Evolutionary conservation across 2,113 vertebrate species (phyloP).

Genomic region (Cottus gobio): DNA sequence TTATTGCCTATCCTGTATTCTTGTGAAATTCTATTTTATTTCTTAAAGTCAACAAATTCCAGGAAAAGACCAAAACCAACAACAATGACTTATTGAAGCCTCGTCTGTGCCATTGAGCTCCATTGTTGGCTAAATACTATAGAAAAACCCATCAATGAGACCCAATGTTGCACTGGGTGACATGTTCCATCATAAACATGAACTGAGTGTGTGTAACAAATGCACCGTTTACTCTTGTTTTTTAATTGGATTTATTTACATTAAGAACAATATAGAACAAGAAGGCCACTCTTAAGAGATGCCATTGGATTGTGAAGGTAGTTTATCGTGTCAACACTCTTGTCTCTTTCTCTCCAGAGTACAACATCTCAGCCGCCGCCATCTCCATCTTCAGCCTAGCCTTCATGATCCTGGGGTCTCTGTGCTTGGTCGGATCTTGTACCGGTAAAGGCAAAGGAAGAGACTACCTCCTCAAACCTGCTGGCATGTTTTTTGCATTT

Average conservation of each 20-base stretch:
- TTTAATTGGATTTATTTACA: no score
- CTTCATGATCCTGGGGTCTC: constrained; percentile 89
- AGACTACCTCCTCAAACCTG: constrained; percentile 94
- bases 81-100: not conserved
- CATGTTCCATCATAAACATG: not conserved
- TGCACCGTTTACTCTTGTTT: not conserved
- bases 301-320: not conserved
- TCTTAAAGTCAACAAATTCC: not conserved
- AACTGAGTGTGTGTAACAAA: not conserved
- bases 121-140: not conserved
- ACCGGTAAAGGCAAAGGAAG: constrained; percentile 85
- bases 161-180: not conserved
- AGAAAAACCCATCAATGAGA: not conserved
- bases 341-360: constrained; percentile 83
- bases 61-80: not conserved
- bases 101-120: not conserved
- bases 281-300: not conserved
- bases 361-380: constrained; percentile 98
- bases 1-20: no score
- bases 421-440: constrained; percentile 86
- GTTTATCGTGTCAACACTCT: not conserved
- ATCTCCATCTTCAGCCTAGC: constrained; percentile 93
- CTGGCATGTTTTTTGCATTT: constrained; percentile 95
- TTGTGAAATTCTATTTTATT: not conserved
- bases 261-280: no score